phyloP scores from a whole-genome alignment of 2,113 vertebrate species.

The Gymnorhina tibicen region DNA sequence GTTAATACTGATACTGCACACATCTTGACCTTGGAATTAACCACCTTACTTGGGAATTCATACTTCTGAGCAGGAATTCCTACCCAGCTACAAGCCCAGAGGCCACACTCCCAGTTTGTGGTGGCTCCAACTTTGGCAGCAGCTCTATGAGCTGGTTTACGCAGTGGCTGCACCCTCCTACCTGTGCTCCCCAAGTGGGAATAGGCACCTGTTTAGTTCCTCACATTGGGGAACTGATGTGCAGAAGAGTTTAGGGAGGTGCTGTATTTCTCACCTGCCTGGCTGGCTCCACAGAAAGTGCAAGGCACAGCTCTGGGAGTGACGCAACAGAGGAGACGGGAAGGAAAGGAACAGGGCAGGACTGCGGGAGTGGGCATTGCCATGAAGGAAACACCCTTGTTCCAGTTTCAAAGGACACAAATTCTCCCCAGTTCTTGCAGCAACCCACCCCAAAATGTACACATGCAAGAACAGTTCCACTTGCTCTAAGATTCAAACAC shows the following conservation, averaged over 20 bases:
- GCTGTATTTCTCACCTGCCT: not conserved
- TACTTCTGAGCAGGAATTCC: not conserved
- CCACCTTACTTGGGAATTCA: not conserved
- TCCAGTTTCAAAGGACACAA: not conserved
- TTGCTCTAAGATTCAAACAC: not conserved
- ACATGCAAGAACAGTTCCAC: not conserved
- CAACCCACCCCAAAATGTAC: not conserved
- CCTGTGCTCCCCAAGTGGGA: rapidly evolving
- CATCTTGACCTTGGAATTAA: not conserved
- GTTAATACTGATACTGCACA: not conserved
- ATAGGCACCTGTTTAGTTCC: not conserved
- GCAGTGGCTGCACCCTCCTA: not conserved
- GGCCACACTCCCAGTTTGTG: not conserved
- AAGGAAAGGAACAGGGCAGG: not conserved
- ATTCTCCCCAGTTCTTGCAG: not conserved
- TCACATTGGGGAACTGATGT: not conserved
- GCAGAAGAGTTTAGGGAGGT: not conserved
- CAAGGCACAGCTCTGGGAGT: not conserved
- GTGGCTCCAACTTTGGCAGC: not conserved
- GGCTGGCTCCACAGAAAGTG: not conserved
- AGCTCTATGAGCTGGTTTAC: not conserved
- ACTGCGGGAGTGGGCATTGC: not conserved
- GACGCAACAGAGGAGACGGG: not conserved
- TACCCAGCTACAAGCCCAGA: not conserved
- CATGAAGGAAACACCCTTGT: not conserved